phyloP scores from a whole-genome alignment of 2,888 invertebrate genomes.

The Antheraea yamamai region DNA sequence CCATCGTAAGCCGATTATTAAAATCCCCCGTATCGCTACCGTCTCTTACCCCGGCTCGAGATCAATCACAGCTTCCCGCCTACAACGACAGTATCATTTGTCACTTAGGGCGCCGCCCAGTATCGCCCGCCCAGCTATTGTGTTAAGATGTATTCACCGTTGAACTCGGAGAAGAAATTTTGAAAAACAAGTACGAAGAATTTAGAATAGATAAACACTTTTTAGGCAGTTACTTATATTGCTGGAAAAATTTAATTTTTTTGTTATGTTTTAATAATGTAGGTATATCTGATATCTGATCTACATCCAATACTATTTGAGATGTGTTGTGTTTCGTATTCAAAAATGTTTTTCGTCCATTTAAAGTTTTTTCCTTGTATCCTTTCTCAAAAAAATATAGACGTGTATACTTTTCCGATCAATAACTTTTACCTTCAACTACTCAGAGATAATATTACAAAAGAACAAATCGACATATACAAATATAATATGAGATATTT shows the following conservation, averaged over 20 bases:
- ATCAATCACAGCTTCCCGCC: conserved; percentile 51
- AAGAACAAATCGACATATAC: not conserved
- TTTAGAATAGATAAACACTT: not conserved
- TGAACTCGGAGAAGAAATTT: not conserved
- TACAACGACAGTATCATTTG: conserved; percentile 44
- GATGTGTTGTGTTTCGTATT: too few relatives aligned
- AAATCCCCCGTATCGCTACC: conserved; percentile 10
- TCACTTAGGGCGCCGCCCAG: conserved; percentile 57
- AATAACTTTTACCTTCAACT: not conserved
- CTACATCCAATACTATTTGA: too few relatives aligned
- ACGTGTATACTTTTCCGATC: not conserved
- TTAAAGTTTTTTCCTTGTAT: not conserved
- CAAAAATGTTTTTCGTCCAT: not conserved
- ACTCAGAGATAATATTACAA: not conserved
- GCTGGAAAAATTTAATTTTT: not conserved
- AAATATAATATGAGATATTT: not conserved
- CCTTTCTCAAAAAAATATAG: not conserved
- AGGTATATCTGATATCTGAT: too few relatives aligned
- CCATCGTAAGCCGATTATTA: conserved; percentile 11
- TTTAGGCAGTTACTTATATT: not conserved
- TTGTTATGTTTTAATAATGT: too few relatives aligned
- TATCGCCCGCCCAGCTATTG: conserved; percentile 39
- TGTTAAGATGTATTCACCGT: conserved; percentile 23
- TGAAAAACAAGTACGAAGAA: not conserved
- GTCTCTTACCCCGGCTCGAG: conserved; percentile 22